Percentiles rank a stretch among this genome's conserved stretches.
phyloP scores from a whole-genome alignment of 2,888 invertebrate genomes.

The Lamproptera curius region DNA sequence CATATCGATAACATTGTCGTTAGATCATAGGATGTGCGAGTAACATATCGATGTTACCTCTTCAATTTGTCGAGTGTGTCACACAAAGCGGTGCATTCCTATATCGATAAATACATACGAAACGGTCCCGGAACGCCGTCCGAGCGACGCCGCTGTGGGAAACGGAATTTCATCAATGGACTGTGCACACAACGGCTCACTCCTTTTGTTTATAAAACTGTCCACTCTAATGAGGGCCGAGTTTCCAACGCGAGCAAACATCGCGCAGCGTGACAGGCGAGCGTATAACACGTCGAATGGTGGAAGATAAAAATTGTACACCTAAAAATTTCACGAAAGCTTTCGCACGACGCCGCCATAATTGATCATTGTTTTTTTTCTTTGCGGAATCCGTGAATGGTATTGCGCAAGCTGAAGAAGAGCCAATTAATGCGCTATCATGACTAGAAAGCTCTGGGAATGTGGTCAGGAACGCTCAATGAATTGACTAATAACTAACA shows the following conservation, averaged over 20 bases:
- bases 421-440: conserved; percentile 50
- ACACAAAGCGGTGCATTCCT: conserved; percentile 1
- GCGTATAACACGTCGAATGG: conserved; percentile 41
- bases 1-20: too few relatives aligned
- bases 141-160: conserved; percentile 67
- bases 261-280: conserved; percentile 49
- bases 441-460: conserved; percentile 45
- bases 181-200: conserved; percentile 55
- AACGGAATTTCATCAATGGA: conserved; percentile 64
- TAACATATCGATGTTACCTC: conserved; percentile 24
- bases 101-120: conserved; percentile 7
- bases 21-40: conserved; percentile 34
- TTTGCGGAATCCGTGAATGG: conserved; percentile 38
- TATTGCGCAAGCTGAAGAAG: too few relatives aligned
- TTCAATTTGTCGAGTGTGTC: neutral
- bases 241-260: conserved; percentile 52
- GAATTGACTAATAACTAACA: conserved; percentile 52
- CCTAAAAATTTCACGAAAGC: conserved; percentile 36
- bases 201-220: conserved; percentile 74
- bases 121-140: conserved; percentile 51
- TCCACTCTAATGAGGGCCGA: conserved; percentile 61
- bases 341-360: conserved; percentile 39
- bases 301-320: too few relatives aligned
- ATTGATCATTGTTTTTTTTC: conserved; percentile 50
- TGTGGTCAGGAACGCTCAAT: conserved; percentile 31